Evolutionary conservation across 53 echinoderm and acorn worm genomes (phyloP), one percentile per base, ranked within the genome.

Genomic region (Stichopus horrens): DNA sequence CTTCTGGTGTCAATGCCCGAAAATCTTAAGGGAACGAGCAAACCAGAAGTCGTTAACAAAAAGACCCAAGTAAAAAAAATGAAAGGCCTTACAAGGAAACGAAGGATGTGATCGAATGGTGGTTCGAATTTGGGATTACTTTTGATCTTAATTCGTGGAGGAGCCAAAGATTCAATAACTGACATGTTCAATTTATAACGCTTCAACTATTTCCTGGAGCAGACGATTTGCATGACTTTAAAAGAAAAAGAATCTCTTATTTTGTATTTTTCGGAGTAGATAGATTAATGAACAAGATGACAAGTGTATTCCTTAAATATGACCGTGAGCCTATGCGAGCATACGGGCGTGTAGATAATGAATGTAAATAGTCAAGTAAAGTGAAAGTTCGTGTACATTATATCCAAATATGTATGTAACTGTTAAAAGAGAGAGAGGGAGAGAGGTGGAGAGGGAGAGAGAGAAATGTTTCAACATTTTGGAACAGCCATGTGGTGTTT

Each of bases 151-250:
- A 81, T 56, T 57, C 57, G 58, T 21, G 6, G 18, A 57, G 81
- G 81, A 81, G 57, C 81, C 81, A 81, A 7, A 55, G n/a, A 81
- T 7, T 21, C 21, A 81, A 81, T 81, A 81, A 81, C 56, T 81
- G 81, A 81, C 81, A 81, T 81, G 21, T 81, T 6, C 55, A 81
- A 81, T 81, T 81, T 81, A 81, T 58, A 10, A 21, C 58, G 22
- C 56, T 57, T 58, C 14, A 58, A 57, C 6, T 81, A 20, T 81
- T 55, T 81, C 57, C 20, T 57, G 8, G 5, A 58, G 53, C 21
- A 21, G 81, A 81, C 81, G 57, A 81, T 21, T 57, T 81, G 57
- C 81, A 81, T 53, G n/a, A 55, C 21, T 81, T 20, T 6, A 21
- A n/a, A 75, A 52, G 11, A n/a, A 52, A 52, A 11, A 4, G 9